Percentiles rank a stretch among this genome's conserved stretches.
These are phyloP conservation scores for Cossypha dichroa DNA, from an alignment of 2,797 vertebrate genomes.

Conservation along the genomic window DNA sequence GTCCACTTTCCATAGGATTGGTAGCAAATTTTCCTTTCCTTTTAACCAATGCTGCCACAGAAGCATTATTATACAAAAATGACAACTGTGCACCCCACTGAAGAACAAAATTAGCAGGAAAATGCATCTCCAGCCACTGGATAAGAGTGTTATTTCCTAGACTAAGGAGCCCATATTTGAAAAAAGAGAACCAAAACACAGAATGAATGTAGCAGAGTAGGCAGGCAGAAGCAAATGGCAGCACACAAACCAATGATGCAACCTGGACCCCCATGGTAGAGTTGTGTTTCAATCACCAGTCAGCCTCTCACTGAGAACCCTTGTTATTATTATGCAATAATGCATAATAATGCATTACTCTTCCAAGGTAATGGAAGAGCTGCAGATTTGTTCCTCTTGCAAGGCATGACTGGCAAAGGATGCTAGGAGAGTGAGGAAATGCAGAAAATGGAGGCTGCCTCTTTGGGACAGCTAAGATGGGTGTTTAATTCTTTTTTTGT, in stretches of 20 bases:
- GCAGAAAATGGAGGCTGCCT: background rate
- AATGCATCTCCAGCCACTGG: background rate
- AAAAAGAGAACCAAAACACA: background rate
- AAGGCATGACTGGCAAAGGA: background rate
- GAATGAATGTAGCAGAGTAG: background rate
- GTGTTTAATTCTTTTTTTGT: background rate
- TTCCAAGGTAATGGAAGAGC: background rate
- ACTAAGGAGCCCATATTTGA: background rate
- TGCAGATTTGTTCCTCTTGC: background rate
- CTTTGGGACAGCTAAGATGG: background rate
- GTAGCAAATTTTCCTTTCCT: background rate
- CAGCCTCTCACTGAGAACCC: background rate
- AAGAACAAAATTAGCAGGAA: background rate
- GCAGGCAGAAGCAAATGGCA: rapidly evolving
- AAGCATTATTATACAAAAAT: background rate
- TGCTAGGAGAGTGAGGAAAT: background rate
- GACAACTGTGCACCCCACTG: rapidly evolving
- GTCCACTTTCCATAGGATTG: background rate
- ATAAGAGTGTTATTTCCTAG: background rate
- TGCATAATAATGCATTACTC: too few species aligned
- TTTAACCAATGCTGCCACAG: background rate
- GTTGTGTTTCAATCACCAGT: rapidly evolving
- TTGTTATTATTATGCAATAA: background rate
- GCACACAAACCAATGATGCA: background rate
- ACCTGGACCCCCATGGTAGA: rapidly evolving